Base-by-base conservation (phyloP, 2,797 vertebrate species). In the Coracias cyanogaster region DNA sequence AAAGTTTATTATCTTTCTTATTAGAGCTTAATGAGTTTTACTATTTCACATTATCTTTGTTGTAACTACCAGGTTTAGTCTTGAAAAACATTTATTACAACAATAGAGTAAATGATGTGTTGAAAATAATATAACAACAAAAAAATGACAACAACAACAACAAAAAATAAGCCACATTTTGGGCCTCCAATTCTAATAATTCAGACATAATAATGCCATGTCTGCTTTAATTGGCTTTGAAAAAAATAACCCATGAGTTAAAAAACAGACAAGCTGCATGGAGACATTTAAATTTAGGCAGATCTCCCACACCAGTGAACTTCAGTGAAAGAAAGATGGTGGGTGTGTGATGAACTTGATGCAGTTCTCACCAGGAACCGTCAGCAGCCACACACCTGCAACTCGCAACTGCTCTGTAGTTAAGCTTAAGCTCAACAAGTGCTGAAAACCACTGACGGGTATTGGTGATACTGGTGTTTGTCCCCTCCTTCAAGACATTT, bases 71-170 rank as follows among this genome's bases (percentile, higher is more conserved):
- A 86, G 35, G 85, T 97, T 97, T 98, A 95, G 94, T 98, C 97
- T 97, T 96, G 82, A 95, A 97, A 96, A 92, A 84, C 31, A 95
- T 98, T 98, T 97, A 96, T 98, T 97, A 97, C 95, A 97, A 95
- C 96, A 97, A 91, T 90, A 96, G 86, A 95, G 85, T 96, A 97
- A 97, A 96, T 96, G 92, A 89, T 93, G 64, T 96, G 77, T 93
- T 93, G 94, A 97, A 98, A 97, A 98, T 95, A 95, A 95, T 95
- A 93, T 96, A 97, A 94, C 86, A 89, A 37, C 37, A 37, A 37
- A 37, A 87, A 77, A 71, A 84, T 90, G 91, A 77, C 51, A 88
- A 94, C 19, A 64, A 94, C 19, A 64, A 71, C 48, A 85, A 86
- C 61, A 80, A 80, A 73, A 61, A 35, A 3, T 91, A 93, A 97